These are phyloP conservation scores for Gallinago jamesoni DNA, from an alignment of 2,113 vertebrate species.

Conservation along the genomic window DNA sequence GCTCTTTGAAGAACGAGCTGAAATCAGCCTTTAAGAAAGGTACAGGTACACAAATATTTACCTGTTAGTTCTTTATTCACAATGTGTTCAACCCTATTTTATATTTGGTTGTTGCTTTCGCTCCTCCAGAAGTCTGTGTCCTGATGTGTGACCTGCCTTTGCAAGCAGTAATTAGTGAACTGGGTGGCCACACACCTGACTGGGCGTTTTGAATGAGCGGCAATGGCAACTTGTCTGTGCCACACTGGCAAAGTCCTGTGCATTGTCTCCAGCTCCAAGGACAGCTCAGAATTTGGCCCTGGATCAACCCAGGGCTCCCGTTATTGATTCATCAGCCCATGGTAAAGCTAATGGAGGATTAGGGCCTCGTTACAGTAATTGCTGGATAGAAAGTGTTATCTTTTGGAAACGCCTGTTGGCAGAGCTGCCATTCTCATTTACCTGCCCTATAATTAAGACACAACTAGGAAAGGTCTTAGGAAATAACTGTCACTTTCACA, in stretches of 20 bases:
- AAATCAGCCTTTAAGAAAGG: conserved; percentile 12
- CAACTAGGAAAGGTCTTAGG: neutral
- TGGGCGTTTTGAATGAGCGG: accelerated
- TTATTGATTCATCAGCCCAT: neutral
- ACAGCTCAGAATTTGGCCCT: neutral
- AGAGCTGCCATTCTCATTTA: neutral
- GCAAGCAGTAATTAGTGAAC: neutral
- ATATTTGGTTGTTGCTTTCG: neutral
- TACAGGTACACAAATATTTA: conserved; percentile 56
- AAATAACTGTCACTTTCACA: neutral
- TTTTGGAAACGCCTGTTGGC: neutral
- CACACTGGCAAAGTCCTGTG: neutral
- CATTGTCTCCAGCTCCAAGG: neutral
- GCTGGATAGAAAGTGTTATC: neutral
- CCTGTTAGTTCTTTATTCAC: conserved; percentile 2
- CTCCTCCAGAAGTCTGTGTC: neutral
- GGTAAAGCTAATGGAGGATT: neutral
- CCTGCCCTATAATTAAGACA: neutral
- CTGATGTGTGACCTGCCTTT: neutral
- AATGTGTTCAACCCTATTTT: neutral
- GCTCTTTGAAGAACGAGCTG: neutral
- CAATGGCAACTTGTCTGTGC: neutral
- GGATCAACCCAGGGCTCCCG: neutral
- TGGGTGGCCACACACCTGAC: neutral
- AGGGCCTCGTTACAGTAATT: neutral